Conservation (phyloP, 2,797 vertebrate species). For the Poecilia velifera region DNA sequence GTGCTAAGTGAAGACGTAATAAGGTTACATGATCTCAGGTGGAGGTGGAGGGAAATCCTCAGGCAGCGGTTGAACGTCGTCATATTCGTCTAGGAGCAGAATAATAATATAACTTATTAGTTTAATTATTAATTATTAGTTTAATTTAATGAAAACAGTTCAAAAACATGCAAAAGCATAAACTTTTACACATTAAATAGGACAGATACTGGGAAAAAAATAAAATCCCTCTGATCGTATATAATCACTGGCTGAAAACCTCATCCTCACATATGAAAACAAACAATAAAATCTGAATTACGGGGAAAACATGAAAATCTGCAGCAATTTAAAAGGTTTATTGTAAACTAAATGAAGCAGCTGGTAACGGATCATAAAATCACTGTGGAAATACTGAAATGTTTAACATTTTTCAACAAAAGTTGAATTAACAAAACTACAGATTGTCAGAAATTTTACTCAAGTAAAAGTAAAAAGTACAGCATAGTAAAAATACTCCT, state of each 20-base stretch:
- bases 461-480: not conserved
- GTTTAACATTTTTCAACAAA: not conserved
- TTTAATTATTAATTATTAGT: not conserved
- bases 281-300: not conserved
- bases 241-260: not conserved
- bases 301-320: not conserved
- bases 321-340: not conserved
- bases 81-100: conserved; percentile 75
- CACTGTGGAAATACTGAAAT: not conserved
- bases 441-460: not conserved
- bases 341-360: not conserved
- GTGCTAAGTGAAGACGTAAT: not conserved
- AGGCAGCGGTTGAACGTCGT: conserved; percentile 72
- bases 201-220: not conserved
- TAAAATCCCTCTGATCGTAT: not conserved
- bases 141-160: not conserved
- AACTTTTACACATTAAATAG: not conserved
- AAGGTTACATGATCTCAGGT: conserved; percentile 73
- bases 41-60: conserved; percentile 81
- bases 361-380: not conserved
- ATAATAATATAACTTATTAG: not conserved
- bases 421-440: not conserved
- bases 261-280: not conserved
- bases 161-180: not conserved
- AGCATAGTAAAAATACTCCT: no score